These are phyloP conservation scores for Eupithecia subfuscata DNA, from an alignment of 2,888 invertebrate species.

Conservation along the genomic window DNA sequence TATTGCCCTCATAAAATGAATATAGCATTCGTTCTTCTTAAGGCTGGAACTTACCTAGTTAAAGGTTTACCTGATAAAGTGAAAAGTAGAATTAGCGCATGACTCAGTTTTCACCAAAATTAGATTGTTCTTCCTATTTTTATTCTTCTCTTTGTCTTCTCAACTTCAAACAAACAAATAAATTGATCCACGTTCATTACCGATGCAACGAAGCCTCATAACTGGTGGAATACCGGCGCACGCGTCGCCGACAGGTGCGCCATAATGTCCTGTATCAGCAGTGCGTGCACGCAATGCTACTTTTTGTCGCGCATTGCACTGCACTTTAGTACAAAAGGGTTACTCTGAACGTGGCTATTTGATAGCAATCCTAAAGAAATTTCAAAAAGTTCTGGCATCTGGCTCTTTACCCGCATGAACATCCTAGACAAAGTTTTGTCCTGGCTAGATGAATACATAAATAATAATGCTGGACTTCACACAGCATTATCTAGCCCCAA, in stretches of 20 bases:
- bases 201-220: conserved; percentile 18
- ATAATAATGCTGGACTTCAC: no score
- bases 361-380: neutral
- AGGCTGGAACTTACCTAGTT: no score
- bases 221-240: conserved; percentile 50
- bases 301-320: conserved; percentile 50
- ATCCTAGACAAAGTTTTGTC: neutral
- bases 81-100: no score
- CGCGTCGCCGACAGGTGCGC: conserved; percentile 57
- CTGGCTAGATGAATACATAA: no score
- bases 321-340: conserved; percentile 33
- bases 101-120: no score
- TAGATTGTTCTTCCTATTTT: neutral
- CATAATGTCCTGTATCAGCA: conserved; percentile 46
- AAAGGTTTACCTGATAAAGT: no score
- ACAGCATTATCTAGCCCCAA: no score
- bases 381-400: neutral
- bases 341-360: neutral
- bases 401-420: no score
- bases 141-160: neutral
- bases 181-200: neutral
- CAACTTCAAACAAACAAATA: neutral
- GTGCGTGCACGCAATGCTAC: conserved; percentile 47
- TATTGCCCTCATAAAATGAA: no score
- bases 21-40: no score